Evolutionary conservation across 2,113 vertebrate genomes (phyloP), one percentile per base, ranked within the genome.

Genomic region (Charina bottae): DNA sequence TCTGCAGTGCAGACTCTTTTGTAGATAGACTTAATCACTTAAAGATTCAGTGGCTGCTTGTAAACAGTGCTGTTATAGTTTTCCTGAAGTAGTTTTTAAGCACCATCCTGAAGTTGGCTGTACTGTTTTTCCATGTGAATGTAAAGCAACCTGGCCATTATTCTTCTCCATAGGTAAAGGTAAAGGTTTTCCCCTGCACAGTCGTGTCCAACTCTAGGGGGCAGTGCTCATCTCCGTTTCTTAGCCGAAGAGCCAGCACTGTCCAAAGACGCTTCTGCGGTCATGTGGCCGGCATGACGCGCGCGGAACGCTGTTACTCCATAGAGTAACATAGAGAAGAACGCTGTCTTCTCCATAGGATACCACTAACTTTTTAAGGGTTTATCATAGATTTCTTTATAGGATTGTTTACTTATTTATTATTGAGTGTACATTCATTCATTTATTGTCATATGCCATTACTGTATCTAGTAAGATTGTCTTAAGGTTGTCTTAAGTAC

Each of bases 381-480:
- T 33, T 59, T 49, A 85, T 68, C 90, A 90, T 90, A 90, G 88
- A 90, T 72, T 86, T 60, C 26, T 86, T 78, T 78, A 37, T 3
- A 78, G 33, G 15, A 3, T 78, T 78, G 19, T 78, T 37, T 78
- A 42, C 0, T 78, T 78, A 42, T 42, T 78, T 7, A 37, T 78
- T 78, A 78, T 42, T 78, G 17, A 19, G 42, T 33, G 37, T 42
- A 37, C 37, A 58, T 90, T 87, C 84, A 87, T 90, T 90, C 88
- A 90, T 88, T 90, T 84, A 90, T 90, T 90, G 46, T 49, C 68
- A 64, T 64, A 83, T 93, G 56, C 23, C 68, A 62, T 60, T 64
- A 53, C 56, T 83, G 72, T 88, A 90, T 88, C 89, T 88, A 64
- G 83, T 56, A 78, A 88, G 85, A 89, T 93, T 92, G 87, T 89